Conservation (phyloP, 64 coral and sea anemone species). For the Catalaphyllia jardinei region DNA sequence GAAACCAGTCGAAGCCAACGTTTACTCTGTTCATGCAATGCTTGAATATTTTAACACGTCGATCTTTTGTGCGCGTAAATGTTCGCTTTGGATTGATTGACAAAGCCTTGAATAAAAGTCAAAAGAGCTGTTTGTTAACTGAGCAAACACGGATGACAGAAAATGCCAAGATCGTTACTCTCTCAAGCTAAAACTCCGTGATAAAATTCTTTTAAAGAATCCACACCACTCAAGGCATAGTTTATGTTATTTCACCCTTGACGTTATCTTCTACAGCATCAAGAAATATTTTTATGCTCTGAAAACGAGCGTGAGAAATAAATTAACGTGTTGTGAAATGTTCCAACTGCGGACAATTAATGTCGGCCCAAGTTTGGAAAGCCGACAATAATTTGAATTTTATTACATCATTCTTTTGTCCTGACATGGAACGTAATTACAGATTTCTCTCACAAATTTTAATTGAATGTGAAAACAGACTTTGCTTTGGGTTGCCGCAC, state of each 20-base stretch:
- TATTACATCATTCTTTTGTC: conserved; percentile 34
- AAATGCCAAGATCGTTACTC: conserved; percentile 20
- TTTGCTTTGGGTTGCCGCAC: not conserved
- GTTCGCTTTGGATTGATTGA: conserved; percentile 37
- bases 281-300: not conserved
- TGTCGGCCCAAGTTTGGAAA: conserved; percentile 24
- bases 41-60: conserved; percentile 36
- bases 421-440: not conserved
- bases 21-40: conserved; percentile 17
- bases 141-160: conserved; percentile 12
- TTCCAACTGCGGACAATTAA: not conserved
- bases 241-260: not conserved
- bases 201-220: not conserved
- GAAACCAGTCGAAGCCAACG: not conserved
- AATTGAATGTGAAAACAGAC: not conserved
- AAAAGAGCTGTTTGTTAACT: conserved; percentile 39
- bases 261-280: not conserved
- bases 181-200: not conserved
- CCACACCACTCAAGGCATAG: not conserved
- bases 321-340: not conserved
- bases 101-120: conserved; percentile 32
- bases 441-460: not conserved
- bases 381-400: conserved; percentile 23
- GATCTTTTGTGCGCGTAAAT: conserved; percentile 16
- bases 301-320: not conserved